A percentile compares a stretch with the other conserved stretches of the same genome.
Conservation (phyloP, 2,888 invertebrate species). For the Hofmannophila pseudospretella region DNA sequence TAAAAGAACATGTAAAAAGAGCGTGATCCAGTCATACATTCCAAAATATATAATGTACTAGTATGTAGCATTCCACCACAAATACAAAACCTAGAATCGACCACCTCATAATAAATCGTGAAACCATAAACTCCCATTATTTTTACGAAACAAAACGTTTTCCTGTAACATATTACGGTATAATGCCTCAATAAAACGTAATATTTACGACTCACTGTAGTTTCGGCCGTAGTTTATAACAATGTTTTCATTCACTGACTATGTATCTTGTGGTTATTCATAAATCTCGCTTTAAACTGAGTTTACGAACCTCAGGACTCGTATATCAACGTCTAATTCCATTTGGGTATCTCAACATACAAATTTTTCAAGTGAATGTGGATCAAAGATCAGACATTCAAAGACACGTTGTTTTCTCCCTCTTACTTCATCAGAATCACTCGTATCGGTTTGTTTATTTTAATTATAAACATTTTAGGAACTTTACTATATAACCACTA, state of each 20-base stretch:
- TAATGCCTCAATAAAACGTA: constrained; percentile 30
- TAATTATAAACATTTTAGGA: no score
- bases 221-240: constrained; percentile 35
- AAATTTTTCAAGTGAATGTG: constrained; percentile 35
- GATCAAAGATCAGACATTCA: constrained; percentile 24
- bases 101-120: constrained; percentile 17
- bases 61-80: background rate
- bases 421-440: no score
- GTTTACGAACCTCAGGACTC: constrained; percentile 44
- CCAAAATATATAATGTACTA: no score
- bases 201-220: constrained; percentile 23
- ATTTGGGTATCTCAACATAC: constrained; percentile 40
- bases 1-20: no score
- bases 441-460: no score
- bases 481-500: no score
- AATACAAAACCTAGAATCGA: constrained; percentile 3
- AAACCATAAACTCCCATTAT: constrained; percentile 20
- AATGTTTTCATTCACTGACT: constrained; percentile 62
- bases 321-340: constrained; percentile 57
- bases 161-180: constrained; percentile 22
- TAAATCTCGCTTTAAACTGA: constrained; percentile 51
- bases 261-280: constrained; percentile 42
- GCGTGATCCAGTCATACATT: no score
- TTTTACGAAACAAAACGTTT: constrained; percentile 29
- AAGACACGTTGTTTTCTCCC: no score